Evolutionary conservation across 2,113 vertebrate species (phyloP).

Genomic region (Aphelocoma coerulescens): DNA sequence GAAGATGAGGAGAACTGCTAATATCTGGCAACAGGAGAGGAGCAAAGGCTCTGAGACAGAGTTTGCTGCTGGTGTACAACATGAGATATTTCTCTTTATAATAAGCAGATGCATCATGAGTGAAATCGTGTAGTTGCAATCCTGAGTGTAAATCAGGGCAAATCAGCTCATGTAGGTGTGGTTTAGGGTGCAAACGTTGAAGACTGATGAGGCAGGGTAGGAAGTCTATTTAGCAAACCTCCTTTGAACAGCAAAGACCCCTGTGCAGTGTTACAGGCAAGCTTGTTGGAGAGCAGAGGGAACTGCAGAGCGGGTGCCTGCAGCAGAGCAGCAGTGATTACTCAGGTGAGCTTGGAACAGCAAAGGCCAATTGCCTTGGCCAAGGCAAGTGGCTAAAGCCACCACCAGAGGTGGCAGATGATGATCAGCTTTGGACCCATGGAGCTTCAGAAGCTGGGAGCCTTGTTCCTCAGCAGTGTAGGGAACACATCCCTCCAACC

Average conservation of each 20-base stretch:
- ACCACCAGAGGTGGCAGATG: background rate
- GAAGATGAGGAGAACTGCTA: background rate
- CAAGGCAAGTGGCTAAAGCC: background rate
- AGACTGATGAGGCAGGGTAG: background rate
- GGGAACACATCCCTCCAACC: background rate
- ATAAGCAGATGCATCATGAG: background rate
- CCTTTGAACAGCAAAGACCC: background rate
- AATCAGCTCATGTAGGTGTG: background rate
- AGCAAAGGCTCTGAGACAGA: background rate
- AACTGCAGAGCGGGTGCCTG: accelerated
- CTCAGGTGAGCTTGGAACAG: background rate
- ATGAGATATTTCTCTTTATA: background rate
- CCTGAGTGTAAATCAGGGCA: accelerated
- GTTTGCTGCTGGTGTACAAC: background rate
- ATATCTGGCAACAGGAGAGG: background rate
- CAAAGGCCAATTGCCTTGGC: background rate
- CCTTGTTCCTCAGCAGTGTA: background rate
- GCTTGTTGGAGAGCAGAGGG: background rate
- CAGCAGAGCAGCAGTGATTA: background rate
- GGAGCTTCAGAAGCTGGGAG: background rate
- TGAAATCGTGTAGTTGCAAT: background rate
- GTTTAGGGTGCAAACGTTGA: background rate
- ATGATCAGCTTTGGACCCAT: background rate
- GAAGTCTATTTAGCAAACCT: background rate
- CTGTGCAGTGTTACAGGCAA: background rate